Evolutionary conservation across 2,113 vertebrate species (phyloP).

Genomic region (Pardalotus punctatus): DNA sequence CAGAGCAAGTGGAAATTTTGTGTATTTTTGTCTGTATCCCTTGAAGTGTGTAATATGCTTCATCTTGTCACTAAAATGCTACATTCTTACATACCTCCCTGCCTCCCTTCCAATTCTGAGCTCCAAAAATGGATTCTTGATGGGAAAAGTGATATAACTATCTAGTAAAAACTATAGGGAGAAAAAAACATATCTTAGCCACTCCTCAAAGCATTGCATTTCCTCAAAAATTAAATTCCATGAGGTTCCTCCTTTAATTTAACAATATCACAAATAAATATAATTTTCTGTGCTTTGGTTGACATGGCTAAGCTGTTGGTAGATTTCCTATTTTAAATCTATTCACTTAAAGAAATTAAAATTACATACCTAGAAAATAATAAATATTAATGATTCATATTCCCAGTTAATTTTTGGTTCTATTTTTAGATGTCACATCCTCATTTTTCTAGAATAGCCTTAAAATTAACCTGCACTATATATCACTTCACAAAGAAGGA

Average conservation of each 20-base stretch:
- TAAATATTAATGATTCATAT: not conserved
- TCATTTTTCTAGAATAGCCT: not conserved
- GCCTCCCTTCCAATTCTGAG: not conserved
- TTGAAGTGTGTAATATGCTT: not conserved
- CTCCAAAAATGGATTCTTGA: not conserved
- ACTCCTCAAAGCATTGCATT: not conserved
- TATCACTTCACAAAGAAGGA: not conserved
- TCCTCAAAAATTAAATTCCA: not conserved
- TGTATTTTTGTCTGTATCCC: not conserved
- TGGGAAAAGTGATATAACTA: not conserved
- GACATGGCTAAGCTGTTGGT: not conserved
- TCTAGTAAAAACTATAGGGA: not conserved
- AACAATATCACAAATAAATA: not conserved
- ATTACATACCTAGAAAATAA: not conserved
- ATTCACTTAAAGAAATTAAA: not conserved
- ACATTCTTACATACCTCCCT: fast-evolving
- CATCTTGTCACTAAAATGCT: not conserved
- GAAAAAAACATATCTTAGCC: not conserved
- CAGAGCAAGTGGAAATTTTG: not conserved
- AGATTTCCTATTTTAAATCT: not conserved
- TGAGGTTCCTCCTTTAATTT: not conserved
- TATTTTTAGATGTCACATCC: not conserved
- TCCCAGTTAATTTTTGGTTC: not conserved
- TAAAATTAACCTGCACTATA: not conserved
- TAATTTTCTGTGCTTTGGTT: not conserved